These are phyloP conservation scores for Lerista edwardsae DNA, from an alignment of 2,797 vertebrate genomes.

Conservation along the genomic window DNA sequence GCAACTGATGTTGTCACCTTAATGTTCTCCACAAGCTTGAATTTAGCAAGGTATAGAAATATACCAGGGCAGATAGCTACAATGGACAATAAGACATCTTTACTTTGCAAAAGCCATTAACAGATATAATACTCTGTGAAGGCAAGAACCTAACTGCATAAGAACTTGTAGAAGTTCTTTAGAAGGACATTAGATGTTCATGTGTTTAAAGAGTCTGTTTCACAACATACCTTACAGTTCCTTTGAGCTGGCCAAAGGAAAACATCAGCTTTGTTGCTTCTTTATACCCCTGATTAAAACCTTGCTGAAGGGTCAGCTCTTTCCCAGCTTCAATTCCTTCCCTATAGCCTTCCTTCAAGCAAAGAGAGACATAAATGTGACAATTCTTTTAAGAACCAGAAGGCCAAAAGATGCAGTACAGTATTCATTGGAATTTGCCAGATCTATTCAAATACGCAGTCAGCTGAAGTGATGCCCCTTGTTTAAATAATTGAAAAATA, in stretches of 20 bases:
- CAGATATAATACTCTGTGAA: not conserved
- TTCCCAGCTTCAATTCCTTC: constrained; percentile 89
- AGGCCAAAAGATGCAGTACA: not conserved
- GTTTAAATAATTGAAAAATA: not conserved
- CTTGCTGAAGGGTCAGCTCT: constrained; percentile 83
- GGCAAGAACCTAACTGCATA: not conserved
- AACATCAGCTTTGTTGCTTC: constrained; percentile 81
- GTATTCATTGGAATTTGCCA: not conserved
- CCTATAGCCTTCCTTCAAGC: constrained; percentile 88
- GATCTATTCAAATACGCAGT: not conserved
- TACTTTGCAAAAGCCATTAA: not conserved
- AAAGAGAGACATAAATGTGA: constrained; percentile 35
- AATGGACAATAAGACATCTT: not conserved
- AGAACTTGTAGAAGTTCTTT: too few species aligned
- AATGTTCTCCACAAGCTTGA: not conserved
- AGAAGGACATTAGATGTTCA: not conserved
- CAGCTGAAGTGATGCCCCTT: not conserved
- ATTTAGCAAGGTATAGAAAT: not conserved
- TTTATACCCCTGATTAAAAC: constrained; percentile 88
- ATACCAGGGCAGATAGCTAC: not conserved
- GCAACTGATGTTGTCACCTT: not conserved
- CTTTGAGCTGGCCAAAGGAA: constrained; percentile 86
- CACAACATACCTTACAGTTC: constrained; percentile 85
- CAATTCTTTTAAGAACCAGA: not conserved
- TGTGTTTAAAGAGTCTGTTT: not conserved